Conservation (phyloP, 2,888 invertebrate species). For the Epirrhoe tristata region DNA sequence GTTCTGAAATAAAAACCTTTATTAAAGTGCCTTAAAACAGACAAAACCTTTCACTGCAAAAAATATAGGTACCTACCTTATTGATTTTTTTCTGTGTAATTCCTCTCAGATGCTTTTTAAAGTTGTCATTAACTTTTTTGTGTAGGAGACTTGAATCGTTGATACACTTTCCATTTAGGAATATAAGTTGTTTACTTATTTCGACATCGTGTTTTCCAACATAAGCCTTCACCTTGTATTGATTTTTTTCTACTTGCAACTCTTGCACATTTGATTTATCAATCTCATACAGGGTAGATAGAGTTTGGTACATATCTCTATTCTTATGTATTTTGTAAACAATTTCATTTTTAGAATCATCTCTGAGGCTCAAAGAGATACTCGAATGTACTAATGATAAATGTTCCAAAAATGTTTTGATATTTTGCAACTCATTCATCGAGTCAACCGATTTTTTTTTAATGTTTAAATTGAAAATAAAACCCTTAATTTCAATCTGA, state of each 20-base stretch:
- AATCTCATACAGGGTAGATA: conserved; percentile 67
- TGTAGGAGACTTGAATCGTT: conserved; percentile 72
- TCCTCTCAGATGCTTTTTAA: conserved; percentile 51
- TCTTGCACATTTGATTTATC: conserved; percentile 69
- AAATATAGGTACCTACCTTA: conserved; percentile 11
- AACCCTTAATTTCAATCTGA: conserved; percentile 87
- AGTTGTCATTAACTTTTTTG: conserved; percentile 56
- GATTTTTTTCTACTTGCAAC: conserved; percentile 69
- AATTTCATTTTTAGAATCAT: conserved; percentile 86
- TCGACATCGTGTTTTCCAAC: conserved; percentile 73
- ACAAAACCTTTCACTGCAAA: neutral
- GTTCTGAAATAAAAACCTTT: conserved; percentile 46
- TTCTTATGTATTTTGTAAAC: conserved; percentile 86
- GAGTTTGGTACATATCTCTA: conserved; percentile 80
- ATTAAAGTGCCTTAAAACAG: neutral
- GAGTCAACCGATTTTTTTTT: conserved; percentile 82
- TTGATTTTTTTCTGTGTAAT: conserved; percentile 37
- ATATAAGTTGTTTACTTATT: conserved; percentile 82
- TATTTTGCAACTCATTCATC: conserved; percentile 84
- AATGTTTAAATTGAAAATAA: conserved; percentile 87
- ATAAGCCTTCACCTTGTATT: conserved; percentile 84
- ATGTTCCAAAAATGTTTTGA: conserved; percentile 85
- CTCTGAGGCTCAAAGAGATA: conserved; percentile 88
- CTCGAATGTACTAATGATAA: conserved; percentile 88
- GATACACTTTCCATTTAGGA: conserved; percentile 87